A percentile compares a stretch with the other conserved stretches of the same genome.
Conservation (phyloP, 2,113 vertebrate genomes). For the Artemisiospiza belli region DNA sequence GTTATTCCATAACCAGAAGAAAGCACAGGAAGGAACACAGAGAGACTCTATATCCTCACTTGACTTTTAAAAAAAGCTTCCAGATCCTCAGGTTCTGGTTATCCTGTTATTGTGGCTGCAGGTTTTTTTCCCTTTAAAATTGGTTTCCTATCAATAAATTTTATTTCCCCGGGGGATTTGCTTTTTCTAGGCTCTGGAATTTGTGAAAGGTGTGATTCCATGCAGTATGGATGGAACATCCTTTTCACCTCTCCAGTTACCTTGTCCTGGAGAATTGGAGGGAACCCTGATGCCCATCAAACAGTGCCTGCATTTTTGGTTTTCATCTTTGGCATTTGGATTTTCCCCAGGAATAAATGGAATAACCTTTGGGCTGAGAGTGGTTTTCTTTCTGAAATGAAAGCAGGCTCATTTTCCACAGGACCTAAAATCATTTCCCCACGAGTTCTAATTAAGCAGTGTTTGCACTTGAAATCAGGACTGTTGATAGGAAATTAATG, state of each 20-base stretch:
- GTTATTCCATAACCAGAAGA: not conserved
- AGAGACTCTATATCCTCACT: not conserved
- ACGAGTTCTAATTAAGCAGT: slow-evolving; percentile 40
- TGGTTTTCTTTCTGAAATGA: not conserved
- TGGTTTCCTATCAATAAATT: not conserved
- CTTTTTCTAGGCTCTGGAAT: not conserved
- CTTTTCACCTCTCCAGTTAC: not conserved
- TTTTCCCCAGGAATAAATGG: not conserved
- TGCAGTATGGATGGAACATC: not conserved
- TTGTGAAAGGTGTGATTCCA: not conserved
- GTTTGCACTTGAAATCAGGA: slow-evolving; percentile 59
- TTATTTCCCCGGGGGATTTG: not conserved
- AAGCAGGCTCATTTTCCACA: not conserved
- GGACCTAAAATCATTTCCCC: not conserved
- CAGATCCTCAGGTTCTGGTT: not conserved
- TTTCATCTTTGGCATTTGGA: not conserved
- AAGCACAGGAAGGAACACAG: not conserved
- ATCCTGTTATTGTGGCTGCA: not conserved
- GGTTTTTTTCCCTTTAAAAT: not conserved
- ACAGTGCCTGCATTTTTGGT: not conserved
- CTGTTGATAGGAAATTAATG: slow-evolving; percentile 39
- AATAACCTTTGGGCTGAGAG: not conserved
- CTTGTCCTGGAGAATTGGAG: not conserved
- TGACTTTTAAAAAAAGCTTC: not conserved
- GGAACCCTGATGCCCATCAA: not conserved